Base-by-base conservation (phyloP, 2,888 invertebrate genomes). In the Osmoderma eremita region DNA sequence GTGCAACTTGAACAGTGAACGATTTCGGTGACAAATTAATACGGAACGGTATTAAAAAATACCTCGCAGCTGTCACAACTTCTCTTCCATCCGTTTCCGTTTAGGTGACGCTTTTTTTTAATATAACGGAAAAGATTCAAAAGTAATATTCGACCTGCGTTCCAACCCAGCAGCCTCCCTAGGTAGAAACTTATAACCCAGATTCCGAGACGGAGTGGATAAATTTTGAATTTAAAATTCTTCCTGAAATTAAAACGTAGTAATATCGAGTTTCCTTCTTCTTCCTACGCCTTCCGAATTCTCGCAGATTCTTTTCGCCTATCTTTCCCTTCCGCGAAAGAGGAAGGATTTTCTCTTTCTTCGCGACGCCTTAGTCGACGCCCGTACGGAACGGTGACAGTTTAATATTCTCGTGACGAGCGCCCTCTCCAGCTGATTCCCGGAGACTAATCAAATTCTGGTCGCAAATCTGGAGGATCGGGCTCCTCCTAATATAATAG, bases 401-500 rank as follows among this genome's bases (percentile, higher is more conserved):
- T 72, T 77, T 77, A 77, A 77, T 77, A 77, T 77, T 77, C 77
- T 74, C 69, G 71, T 69, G 73, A 71, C 72, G 74, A 73, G 72
- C 53, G 10, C 72, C 73, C 73, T 72, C 72, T 68, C 69, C 73
- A 69, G 74, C 76, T 75, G 77, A 76, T 78, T 77, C 74, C 58
- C 73, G 76, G 76, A 77, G 30, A 76, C 76, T 77, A 76, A 78
- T 78, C 77, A 75, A 77, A 77, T 78, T 78, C 75, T 72, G 76
- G 75, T 76, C 75, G 74, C 71, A 75, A 74, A 77, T 76, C 75
- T 75, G 50, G 67, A 64, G 69, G 71, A 75, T 69, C 74, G 70
- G 69, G 68, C 67, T 71, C 68, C 48, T 56, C 54, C 72, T 72
- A 70, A 73, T 75, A 75, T 78, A 75, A 77, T 76, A 74, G 76